Percentiles rank a stretch among this genome's conserved stretches.
phyloP scores from a whole-genome alignment of 2,888 invertebrate species.

The Aporophyla nigra region DNA sequence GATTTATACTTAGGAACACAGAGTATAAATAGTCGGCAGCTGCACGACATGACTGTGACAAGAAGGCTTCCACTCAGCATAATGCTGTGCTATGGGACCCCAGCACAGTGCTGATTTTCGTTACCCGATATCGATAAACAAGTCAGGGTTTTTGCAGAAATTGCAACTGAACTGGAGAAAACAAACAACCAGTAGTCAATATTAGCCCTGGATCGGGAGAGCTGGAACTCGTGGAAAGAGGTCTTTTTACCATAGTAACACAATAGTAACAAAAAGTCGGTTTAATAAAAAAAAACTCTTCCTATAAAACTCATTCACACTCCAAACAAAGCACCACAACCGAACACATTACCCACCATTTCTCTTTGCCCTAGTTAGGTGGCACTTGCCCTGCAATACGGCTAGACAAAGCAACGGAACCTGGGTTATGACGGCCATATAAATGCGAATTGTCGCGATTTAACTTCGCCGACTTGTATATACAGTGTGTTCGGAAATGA shows the following conservation, averaged over 20 bases:
- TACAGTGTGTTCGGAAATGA: slow-evolving; percentile 81
- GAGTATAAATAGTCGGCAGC: too few relatives aligned
- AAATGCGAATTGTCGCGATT: slow-evolving; percentile 87
- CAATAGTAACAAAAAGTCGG: too few relatives aligned
- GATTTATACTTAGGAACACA: too few relatives aligned
- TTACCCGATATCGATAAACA: too few relatives aligned
- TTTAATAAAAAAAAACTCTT: too few relatives aligned
- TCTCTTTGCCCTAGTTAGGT: slow-evolving; percentile 58
- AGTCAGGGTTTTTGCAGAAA: too few relatives aligned
- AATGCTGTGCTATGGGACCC: too few relatives aligned
- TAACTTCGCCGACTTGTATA: slow-evolving; percentile 75
- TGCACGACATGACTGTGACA: too few relatives aligned
- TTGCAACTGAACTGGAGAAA: background rate
- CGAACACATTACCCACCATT: slow-evolving; percentile 64
- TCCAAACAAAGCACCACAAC: slow-evolving; percentile 39
- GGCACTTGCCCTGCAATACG: slow-evolving; percentile 64
- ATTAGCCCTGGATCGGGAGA: background rate
- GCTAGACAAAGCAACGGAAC: slow-evolving; percentile 80
- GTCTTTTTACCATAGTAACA: too few relatives aligned
- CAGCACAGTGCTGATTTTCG: too few relatives aligned
- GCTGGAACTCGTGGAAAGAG: background rate
- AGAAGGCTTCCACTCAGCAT: too few relatives aligned
- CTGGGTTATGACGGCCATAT: slow-evolving; percentile 83
- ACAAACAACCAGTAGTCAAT: background rate
- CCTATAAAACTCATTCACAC: slow-evolving; percentile 14